A percentile compares a stretch with the other conserved stretches of the same genome.
Evolutionary conservation across 2,113 vertebrate species (phyloP).

Genomic region (Romanogobio albipinnatus): DNA sequence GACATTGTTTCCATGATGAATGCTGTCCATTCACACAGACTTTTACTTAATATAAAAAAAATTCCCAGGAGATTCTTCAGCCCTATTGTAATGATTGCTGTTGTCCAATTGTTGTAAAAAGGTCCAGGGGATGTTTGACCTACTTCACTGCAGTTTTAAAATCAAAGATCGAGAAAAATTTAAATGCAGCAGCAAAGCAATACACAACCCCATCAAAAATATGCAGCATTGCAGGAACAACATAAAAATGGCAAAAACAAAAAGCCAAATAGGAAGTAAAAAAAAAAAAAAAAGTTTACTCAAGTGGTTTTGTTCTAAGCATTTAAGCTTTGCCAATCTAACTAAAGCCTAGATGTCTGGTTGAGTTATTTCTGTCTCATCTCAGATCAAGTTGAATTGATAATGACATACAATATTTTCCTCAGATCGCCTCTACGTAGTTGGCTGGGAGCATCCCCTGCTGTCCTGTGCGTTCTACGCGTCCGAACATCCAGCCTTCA

Average conservation of each 20-base stretch:
- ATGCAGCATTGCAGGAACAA: no score
- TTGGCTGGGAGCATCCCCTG: slow-evolving; percentile 93
- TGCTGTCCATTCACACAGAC: neutral
- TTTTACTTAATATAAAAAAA: neutral
- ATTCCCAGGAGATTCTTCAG: no score
- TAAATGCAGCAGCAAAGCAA: slow-evolving; percentile 43
- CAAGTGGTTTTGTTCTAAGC: slow-evolving; percentile 31
- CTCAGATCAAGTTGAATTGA: slow-evolving; percentile 30
- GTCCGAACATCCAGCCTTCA: slow-evolving; percentile 94
- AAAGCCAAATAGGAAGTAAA: neutral
- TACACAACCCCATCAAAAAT: slow-evolving; percentile 31
- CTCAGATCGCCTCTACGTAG: slow-evolving; percentile 88
- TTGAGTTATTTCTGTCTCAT: slow-evolving; percentile 27
- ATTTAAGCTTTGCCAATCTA: slow-evolving; percentile 33
- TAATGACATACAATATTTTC: no score
- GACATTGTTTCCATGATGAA: slow-evolving; percentile 33
- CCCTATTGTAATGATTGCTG: no score
- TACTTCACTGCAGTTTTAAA: no score
- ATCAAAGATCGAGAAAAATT: neutral
- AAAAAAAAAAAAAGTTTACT: neutral
- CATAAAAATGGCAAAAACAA: neutral
- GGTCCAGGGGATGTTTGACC: no score
- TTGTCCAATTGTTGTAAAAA: no score
- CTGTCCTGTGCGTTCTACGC: slow-evolving; percentile 93
- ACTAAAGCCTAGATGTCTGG: slow-evolving; percentile 49